Conservation (phyloP, 1,140 invertebrate species). For the Mya arenaria region DNA sequence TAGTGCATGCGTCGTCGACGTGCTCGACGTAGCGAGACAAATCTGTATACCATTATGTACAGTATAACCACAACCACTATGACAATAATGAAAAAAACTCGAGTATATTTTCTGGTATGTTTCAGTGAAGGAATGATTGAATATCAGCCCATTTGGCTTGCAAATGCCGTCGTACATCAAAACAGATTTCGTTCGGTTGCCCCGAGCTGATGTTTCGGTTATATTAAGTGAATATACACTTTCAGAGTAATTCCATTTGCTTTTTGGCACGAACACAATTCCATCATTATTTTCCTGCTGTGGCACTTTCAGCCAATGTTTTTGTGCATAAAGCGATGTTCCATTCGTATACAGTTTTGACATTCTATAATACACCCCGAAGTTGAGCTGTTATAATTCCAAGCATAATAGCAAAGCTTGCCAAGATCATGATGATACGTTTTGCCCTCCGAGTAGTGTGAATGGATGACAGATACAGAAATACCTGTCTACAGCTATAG, state of each 20-base stretch:
- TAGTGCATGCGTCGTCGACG: constrained; percentile 56
- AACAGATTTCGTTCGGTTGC: no score
- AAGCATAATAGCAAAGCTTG: constrained; percentile 68
- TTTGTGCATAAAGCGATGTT: neutral
- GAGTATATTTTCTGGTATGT: constrained; percentile 72
- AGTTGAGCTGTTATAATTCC: constrained; percentile 73
- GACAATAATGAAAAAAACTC: constrained; percentile 68
- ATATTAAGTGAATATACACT: no score
- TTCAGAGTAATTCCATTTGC: neutral
- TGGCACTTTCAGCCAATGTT: no score
- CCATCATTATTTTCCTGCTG: neutral
- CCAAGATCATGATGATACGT: constrained; percentile 67
- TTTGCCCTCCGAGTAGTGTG: constrained; percentile 69
- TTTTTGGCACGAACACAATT: neutral
- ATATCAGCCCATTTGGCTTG: constrained; percentile 63
- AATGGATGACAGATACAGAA: constrained; percentile 80
- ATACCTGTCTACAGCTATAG: constrained; percentile 79
- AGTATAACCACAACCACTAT: constrained; percentile 68
- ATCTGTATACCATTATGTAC: constrained; percentile 71
- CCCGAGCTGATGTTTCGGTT: no score
- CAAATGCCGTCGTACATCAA: constrained; percentile 66
- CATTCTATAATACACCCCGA: constrained; percentile 68
- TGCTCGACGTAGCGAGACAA: constrained; percentile 63
- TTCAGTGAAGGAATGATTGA: constrained; percentile 64
- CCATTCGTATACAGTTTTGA: neutral